A percentile compares a stretch with the other conserved stretches of the same genome.
Evolutionary conservation across 2,888 invertebrate species (phyloP).

Genomic region (Microctonus brassicae): DNA sequence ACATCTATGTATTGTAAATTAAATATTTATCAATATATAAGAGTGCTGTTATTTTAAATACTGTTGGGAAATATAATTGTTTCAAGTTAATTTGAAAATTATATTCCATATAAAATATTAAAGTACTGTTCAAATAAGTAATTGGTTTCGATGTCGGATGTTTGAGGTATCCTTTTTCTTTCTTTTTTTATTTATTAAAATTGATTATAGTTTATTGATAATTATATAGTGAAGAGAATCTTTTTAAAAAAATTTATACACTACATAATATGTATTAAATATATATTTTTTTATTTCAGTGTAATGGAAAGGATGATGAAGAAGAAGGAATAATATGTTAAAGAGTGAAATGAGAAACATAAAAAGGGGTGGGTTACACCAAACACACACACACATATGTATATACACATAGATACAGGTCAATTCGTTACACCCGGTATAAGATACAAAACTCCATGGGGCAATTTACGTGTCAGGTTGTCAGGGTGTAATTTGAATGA

Average conservation of each 20-base stretch:
- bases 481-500: slow-evolving; percentile 65
- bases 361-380: slow-evolving; percentile 9
- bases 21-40: too few relatives aligned
- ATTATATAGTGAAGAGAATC: not conserved
- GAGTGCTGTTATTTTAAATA: too few relatives aligned
- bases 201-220: not conserved
- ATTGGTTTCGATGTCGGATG: not conserved
- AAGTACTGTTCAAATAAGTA: not conserved
- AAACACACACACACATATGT: not conserved
- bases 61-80: not conserved
- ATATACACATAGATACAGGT: slow-evolving; percentile 16
- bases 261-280: not conserved
- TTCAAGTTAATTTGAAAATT: not conserved
- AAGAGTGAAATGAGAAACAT: not conserved
- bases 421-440: slow-evolving; percentile 52
- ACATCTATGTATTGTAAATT: too few relatives aligned
- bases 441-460: slow-evolving; percentile 54
- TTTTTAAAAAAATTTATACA: not conserved
- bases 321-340: not conserved
- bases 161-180: too few relatives aligned
- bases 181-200: too few relatives aligned
- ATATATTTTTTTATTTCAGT: not conserved
- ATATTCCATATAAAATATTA: not conserved
- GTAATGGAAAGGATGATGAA: slow-evolving; percentile 1
- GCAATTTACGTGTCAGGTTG: slow-evolving; percentile 65